Percentiles rank a stretch among this genome's conserved stretches.
phyloP scores from a whole-genome alignment of 2,888 invertebrate species.

The Drosophila mimica region DNA sequence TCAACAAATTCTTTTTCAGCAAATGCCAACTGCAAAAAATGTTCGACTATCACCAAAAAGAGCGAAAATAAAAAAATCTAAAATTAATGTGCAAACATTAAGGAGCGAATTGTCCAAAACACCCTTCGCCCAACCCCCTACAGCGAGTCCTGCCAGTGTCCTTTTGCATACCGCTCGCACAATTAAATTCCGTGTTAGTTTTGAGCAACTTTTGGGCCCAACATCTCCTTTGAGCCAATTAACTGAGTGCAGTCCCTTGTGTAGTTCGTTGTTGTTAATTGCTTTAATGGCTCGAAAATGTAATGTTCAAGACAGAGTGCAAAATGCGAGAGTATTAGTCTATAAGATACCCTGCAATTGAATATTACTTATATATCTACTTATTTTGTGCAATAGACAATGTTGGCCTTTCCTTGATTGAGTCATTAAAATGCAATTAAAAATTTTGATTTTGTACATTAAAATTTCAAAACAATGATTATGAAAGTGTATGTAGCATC shows the following conservation, averaged over 20 bases:
- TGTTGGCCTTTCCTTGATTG: not conserved
- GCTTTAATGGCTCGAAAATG: slow-evolving; percentile 83
- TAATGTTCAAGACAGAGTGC: slow-evolving; percentile 2
- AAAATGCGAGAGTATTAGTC: not conserved
- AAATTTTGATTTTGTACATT: not conserved
- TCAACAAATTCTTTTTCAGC: slow-evolving; percentile 82
- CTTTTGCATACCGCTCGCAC: slow-evolving; percentile 57
- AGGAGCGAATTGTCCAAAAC: slow-evolving; percentile 29
- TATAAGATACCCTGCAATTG: slow-evolving; percentile 8
- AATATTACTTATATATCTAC: not conserved
- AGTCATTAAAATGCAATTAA: not conserved
- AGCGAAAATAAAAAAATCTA: slow-evolving; percentile 23
- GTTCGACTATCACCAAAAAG: slow-evolving; percentile 46
- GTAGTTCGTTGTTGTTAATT: slow-evolving; percentile 78
- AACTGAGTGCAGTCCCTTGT: slow-evolving; percentile 65
- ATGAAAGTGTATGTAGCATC: not conserved
- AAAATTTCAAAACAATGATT: not conserved
- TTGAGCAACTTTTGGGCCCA: slow-evolving; percentile 41
- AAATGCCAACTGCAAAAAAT: slow-evolving; percentile 63
- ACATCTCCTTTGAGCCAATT: slow-evolving; percentile 64
- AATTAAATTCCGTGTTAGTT: slow-evolving; percentile 77
- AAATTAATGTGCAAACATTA: slow-evolving; percentile 71
- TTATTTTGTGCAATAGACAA: not conserved
- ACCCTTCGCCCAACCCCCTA: not conserved
- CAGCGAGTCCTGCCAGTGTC: slow-evolving; percentile 20